A percentile compares a stretch with the other conserved stretches of the same genome.
phyloP scores from a whole-genome alignment of 1,140 invertebrate species.

The Brachionus manjavacas region DNA sequence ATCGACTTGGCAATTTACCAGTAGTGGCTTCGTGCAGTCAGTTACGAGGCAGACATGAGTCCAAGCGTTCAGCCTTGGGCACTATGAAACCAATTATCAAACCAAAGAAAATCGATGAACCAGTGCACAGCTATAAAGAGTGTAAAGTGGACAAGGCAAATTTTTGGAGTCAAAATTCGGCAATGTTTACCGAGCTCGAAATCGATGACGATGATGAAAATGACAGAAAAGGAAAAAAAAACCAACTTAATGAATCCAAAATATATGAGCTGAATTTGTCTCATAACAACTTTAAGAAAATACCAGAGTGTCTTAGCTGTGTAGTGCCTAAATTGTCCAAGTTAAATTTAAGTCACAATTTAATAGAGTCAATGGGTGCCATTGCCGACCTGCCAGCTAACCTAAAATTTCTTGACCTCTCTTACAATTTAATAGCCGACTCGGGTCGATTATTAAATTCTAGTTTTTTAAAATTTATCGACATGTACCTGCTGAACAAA shows the following conservation, averaged over 20 bases:
- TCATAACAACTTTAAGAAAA: slow-evolving; percentile 78
- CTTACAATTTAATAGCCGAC: slow-evolving; percentile 75
- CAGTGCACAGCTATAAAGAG: not conserved
- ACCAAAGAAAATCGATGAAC: slow-evolving; percentile 64
- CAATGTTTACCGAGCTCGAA: not conserved
- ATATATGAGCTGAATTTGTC: slow-evolving; percentile 73
- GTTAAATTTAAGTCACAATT: slow-evolving; percentile 84
- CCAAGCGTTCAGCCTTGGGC: slow-evolving; percentile 54
- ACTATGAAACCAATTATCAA: slow-evolving; percentile 60
- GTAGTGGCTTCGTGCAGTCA: slow-evolving; percentile 53
- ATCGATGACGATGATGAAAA: not conserved
- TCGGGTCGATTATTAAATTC: not conserved
- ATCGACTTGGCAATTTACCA: slow-evolving; percentile 77
- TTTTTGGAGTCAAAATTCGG: slow-evolving; percentile 34
- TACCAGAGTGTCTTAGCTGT: slow-evolving; percentile 82
- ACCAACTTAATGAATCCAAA: slow-evolving; percentile 5
- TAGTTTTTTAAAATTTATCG: slow-evolving; percentile 18
- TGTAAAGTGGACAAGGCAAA: not conserved
- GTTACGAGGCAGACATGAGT: not conserved
- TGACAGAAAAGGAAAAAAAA: not conserved
- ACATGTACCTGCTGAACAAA: not conserved
- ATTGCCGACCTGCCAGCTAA: slow-evolving; percentile 80
- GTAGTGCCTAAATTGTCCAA: slow-evolving; percentile 75
- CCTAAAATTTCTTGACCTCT: slow-evolving; percentile 83
- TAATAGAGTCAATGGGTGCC: slow-evolving; percentile 69